Percentiles rank a stretch among this genome's conserved stretches.
phyloP scores from a whole-genome alignment of 2,888 invertebrate genomes.

The Flexamia atlantica region DNA sequence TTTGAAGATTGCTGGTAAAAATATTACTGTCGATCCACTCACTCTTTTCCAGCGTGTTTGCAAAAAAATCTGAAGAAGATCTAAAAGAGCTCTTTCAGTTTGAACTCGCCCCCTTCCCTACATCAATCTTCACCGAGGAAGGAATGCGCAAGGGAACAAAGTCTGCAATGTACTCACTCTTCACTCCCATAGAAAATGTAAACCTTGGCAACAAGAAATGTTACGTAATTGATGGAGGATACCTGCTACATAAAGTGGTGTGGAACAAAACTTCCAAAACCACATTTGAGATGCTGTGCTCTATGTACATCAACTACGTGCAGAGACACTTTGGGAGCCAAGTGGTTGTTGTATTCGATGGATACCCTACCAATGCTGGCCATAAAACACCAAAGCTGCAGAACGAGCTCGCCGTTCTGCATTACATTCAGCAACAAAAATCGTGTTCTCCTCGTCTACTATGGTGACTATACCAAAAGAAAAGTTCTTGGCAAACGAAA shows the following conservation, averaged over 20 bases:
- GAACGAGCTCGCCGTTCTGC: neutral
- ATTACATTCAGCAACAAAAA: conserved; percentile 59
- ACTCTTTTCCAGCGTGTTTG: no score
- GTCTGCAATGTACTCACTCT: no score
- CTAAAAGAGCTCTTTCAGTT: no score
- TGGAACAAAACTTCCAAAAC: conserved; percentile 66
- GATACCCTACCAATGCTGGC: conserved; percentile 66
- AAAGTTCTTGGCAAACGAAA: conserved; percentile 59
- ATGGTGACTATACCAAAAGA: conserved; percentile 66
- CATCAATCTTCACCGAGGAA: no score
- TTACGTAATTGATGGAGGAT: conserved; percentile 71
- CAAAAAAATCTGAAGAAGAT: no score
- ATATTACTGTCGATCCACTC: no score
- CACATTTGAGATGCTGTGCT: conserved; percentile 45
- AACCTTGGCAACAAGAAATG: conserved; percentile 22
- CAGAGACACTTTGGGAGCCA: conserved; percentile 62
- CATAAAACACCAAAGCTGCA: conserved; percentile 41
- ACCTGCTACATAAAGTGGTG: conserved; percentile 61
- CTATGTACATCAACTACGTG: conserved; percentile 58
- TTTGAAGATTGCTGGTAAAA: no score
- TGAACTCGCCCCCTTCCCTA: no score
- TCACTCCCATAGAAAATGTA: no score
- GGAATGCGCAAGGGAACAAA: no score
- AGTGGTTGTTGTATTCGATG: conserved; percentile 69
- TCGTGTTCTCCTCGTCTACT: conserved; percentile 64